A percentile compares a stretch with the other conserved stretches of the same genome.
Evolutionary conservation across 2,797 vertebrate genomes (phyloP).

Genomic region (Scarus forsteni): DNA sequence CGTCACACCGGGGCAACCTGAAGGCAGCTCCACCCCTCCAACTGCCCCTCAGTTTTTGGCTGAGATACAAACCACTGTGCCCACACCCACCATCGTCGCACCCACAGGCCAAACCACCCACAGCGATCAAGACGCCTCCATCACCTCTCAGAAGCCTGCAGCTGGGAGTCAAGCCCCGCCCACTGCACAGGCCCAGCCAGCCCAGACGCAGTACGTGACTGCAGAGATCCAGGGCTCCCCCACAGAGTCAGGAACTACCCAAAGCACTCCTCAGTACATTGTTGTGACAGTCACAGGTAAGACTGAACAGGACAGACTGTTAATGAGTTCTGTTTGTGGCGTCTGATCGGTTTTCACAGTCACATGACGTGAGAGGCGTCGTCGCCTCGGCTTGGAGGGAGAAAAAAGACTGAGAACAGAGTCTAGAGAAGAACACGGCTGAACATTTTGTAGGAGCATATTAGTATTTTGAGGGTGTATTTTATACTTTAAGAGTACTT

Average conservation of each 20-base stretch:
- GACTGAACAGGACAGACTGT: conserved; percentile 22
- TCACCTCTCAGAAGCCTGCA: conserved; percentile 74
- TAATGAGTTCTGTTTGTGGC: too few relatives aligned
- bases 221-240: conserved; percentile 89
- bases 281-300: conserved; percentile 95
- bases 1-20: conserved; percentile 75
- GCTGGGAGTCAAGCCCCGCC: conserved; percentile 68
- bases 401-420: too few relatives aligned
- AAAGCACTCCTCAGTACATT: conserved; percentile 91
- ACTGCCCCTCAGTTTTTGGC: conserved; percentile 87
- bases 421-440: too few relatives aligned
- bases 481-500: too few relatives aligned
- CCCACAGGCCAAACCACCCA: conserved; percentile 76
- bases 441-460: too few relatives aligned
- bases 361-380: too few relatives aligned
- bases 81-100: conserved; percentile 69
- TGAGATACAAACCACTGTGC: conserved; percentile 85
- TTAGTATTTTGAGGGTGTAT: too few relatives aligned
- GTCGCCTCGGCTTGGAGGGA: too few relatives aligned
- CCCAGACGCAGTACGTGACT: conserved; percentile 90
- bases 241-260: conserved; percentile 80
- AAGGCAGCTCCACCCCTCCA: conserved; percentile 65
- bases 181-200: conserved; percentile 71
- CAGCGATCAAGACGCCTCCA: conserved; percentile 61
- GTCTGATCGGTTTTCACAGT: too few relatives aligned